These are phyloP conservation scores for Neomorphus geoffroyi DNA, from an alignment of 2,797 vertebrate species.

Conservation along the genomic window DNA sequence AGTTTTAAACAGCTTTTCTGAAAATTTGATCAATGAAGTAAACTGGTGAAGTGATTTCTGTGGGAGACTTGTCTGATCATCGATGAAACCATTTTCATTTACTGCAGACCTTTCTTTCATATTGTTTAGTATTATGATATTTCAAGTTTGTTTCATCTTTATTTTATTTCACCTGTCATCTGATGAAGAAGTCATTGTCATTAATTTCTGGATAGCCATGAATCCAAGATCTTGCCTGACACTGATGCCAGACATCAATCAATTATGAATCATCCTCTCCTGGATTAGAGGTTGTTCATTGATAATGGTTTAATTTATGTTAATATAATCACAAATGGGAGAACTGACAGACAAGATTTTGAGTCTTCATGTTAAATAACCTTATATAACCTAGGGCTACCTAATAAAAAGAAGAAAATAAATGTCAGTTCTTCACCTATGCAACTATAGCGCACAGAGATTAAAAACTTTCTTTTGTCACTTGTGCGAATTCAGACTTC, in stretches of 20 bases:
- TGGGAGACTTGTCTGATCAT: not conserved
- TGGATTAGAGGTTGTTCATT: slow-evolving; percentile 6
- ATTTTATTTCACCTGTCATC: not conserved
- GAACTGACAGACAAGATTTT: not conserved
- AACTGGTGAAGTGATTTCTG: not conserved
- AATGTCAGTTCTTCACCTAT: not conserved
- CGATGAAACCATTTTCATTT: not conserved
- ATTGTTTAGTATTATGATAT: not conserved
- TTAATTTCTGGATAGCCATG: not conserved
- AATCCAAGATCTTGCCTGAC: slow-evolving; percentile 22
- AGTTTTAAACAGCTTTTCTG: not conserved
- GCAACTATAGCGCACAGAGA: not conserved
- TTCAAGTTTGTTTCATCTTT: not conserved
- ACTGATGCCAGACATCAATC: slow-evolving; percentile 2
- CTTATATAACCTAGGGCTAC: not conserved
- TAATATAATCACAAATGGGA: slow-evolving; percentile 19
- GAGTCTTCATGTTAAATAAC: not conserved
- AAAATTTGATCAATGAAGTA: not conserved
- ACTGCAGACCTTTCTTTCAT: not conserved
- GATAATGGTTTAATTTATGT: slow-evolving; percentile 21
- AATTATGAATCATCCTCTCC: not conserved
- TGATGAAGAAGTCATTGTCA: not conserved
- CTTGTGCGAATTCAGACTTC: not conserved
- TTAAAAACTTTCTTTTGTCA: not conserved
- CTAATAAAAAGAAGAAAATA: not conserved